Evolutionary conservation across 2,888 invertebrate species (phyloP).

Genomic region (Drosophila tripunctata): DNA sequence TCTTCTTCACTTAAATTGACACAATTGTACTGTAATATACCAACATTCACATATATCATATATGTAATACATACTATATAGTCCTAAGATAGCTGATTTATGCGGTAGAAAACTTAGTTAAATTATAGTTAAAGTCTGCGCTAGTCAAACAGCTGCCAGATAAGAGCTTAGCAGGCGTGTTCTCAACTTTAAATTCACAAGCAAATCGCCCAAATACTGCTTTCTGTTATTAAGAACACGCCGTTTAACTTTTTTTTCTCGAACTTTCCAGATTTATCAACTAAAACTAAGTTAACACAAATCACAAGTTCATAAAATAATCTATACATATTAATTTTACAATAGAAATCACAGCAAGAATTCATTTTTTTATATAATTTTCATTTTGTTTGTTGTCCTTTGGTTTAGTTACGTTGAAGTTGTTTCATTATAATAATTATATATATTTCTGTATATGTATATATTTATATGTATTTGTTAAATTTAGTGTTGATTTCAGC

Average conservation of each 20-base stretch:
- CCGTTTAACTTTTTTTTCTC: slow-evolving; percentile 3
- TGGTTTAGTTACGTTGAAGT: slow-evolving; percentile 37
- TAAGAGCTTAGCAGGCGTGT: slow-evolving; percentile 3
- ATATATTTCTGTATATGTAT: no score
- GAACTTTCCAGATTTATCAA: slow-evolving; percentile 24
- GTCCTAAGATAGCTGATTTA: slow-evolving; percentile 23
- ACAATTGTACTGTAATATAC: slow-evolving; percentile 46
- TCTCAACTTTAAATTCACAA: slow-evolving; percentile 18
- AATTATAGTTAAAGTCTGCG: slow-evolving; percentile 46
- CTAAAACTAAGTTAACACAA: slow-evolving; percentile 72
- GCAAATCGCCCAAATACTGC: background rate
- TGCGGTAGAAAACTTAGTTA: slow-evolving; percentile 41
- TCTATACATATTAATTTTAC: slow-evolving; percentile 57
- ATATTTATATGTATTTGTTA: slow-evolving; percentile 21
- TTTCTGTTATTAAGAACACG: background rate
- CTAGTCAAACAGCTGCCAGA: slow-evolving; percentile 8
- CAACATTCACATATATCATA: slow-evolving; percentile 23
- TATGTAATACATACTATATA: slow-evolving; percentile 24
- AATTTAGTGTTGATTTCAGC: slow-evolving; percentile 72
- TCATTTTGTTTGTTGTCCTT: slow-evolving; percentile 33
- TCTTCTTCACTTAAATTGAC: slow-evolving; percentile 52
- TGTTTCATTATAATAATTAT: background rate
- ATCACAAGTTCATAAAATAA: slow-evolving; percentile 60
- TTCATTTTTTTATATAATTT: slow-evolving; percentile 48
- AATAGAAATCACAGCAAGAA: slow-evolving; percentile 81